Evolutionary conservation across 1,140 invertebrate species (phyloP).

Genomic region (Conus betulinus): DNA sequence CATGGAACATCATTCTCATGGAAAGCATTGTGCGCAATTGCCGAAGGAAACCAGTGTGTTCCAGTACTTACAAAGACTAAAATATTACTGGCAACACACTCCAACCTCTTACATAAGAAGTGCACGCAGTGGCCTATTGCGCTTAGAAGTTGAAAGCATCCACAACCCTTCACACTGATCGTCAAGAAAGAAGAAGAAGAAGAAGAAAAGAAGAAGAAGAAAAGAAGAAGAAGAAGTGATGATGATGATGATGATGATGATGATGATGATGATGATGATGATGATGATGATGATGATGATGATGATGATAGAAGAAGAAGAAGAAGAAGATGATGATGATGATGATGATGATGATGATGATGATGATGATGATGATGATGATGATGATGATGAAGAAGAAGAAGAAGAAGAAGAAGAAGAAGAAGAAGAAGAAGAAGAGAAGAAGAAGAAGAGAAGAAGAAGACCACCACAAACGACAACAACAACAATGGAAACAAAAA

Average conservation of each 20-base stretch:
- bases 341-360: neutral
- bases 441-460: neutral
- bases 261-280: slow-evolving; percentile 6
- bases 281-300: neutral
- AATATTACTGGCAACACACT: too few species aligned
- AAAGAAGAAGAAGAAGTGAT: neutral
- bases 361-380: slow-evolving; percentile 7
- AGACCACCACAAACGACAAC: too few species aligned
- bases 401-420: neutral
- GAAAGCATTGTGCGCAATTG: too few species aligned
- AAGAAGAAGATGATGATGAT: neutral
- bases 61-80: too few species aligned
- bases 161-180: too few species aligned
- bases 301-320: neutral
- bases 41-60: too few species aligned
- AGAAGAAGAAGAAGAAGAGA: neutral
- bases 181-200: neutral
- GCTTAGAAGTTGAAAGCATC: too few species aligned
- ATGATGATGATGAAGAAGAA: neutral
- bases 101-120: too few species aligned
- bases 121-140: too few species aligned
- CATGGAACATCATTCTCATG: too few species aligned
- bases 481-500: too few species aligned
- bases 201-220: neutral
- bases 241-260: neutral